Percentiles rank a stretch among this genome's conserved stretches.
Evolutionary conservation across 2,797 vertebrate species (phyloP).

Genomic region (Pseudotriccus pelzelni): DNA sequence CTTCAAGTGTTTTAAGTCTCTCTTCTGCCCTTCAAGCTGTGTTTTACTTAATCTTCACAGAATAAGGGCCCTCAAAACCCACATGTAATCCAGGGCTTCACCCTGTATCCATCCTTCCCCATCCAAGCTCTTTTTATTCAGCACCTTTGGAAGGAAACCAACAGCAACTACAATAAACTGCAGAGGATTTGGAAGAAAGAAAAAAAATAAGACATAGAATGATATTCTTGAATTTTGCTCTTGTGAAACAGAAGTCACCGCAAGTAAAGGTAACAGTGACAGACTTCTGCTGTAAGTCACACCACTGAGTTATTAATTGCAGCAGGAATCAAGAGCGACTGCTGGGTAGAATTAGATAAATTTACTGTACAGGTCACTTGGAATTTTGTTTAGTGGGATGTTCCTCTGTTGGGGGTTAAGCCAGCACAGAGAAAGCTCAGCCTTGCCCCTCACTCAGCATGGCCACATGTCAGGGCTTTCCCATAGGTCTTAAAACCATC

Average conservation of each 20-base stretch:
- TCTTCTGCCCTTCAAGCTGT: neutral
- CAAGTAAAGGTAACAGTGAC: neutral
- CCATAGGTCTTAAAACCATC: neutral
- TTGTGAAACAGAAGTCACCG: neutral
- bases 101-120: neutral
- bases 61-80: neutral
- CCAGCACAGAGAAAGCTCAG: neutral
- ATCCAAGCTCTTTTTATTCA: neutral
- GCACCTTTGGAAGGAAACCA: neutral
- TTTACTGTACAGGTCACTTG: neutral
- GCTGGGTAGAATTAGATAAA: too few species aligned
- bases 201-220: neutral
- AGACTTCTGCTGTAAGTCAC: neutral
- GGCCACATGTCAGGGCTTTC: fast-evolving
- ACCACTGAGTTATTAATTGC: neutral
- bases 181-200: neutral
- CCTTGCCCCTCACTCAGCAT: neutral
- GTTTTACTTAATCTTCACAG: neutral
- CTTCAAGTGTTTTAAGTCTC: neutral
- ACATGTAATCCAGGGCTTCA: neutral
- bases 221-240: neutral
- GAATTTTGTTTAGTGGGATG: neutral
- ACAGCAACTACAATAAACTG: neutral
- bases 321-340: neutral
- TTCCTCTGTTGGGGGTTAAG: fast-evolving